Percentiles rank a stretch among this genome's conserved stretches.
These are phyloP conservation scores for Stigmatopora argus DNA, from an alignment of 2,113 vertebrate genomes.

Conservation along the genomic window DNA sequence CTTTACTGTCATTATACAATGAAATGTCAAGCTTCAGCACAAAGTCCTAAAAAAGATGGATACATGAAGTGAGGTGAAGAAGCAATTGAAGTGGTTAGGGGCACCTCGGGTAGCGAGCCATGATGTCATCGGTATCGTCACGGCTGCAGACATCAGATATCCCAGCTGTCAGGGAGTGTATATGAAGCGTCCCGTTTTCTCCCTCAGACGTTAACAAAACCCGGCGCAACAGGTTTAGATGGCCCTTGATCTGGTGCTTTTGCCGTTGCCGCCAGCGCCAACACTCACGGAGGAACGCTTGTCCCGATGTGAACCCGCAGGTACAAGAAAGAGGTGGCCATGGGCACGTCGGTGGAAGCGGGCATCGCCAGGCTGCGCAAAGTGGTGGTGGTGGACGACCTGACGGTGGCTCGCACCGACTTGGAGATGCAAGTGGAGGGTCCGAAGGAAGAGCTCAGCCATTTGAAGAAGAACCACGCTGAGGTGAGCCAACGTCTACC, in stretches of 20 bases:
- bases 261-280: constrained; percentile 6
- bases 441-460: constrained; percentile 80
- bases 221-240: constrained; percentile 38
- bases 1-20: too few species aligned
- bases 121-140: too few species aligned
- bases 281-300: too few species aligned
- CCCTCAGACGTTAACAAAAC: constrained; percentile 5
- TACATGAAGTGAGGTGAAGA: too few species aligned
- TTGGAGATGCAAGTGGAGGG: constrained; percentile 85
- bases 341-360: constrained; percentile 76
- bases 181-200: background rate
- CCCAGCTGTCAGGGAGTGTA: background rate
- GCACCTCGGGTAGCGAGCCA: too few species aligned
- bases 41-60: too few species aligned
- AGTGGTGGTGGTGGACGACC: constrained; percentile 81
- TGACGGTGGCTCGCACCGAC: constrained; percentile 76
- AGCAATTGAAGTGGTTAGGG: too few species aligned
- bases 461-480: constrained; percentile 81
- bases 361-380: constrained; percentile 78
- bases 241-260: background rate
- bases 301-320: constrained; percentile 39
- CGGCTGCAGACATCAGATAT: background rate
- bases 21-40: too few species aligned
- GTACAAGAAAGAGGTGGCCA: constrained; percentile 73
- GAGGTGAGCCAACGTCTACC: constrained; percentile 65